A percentile compares a stretch with the other conserved stretches of the same genome.
Evolutionary conservation across 2,113 vertebrate genomes (phyloP).

Genomic region (Equus quagga): DNA sequence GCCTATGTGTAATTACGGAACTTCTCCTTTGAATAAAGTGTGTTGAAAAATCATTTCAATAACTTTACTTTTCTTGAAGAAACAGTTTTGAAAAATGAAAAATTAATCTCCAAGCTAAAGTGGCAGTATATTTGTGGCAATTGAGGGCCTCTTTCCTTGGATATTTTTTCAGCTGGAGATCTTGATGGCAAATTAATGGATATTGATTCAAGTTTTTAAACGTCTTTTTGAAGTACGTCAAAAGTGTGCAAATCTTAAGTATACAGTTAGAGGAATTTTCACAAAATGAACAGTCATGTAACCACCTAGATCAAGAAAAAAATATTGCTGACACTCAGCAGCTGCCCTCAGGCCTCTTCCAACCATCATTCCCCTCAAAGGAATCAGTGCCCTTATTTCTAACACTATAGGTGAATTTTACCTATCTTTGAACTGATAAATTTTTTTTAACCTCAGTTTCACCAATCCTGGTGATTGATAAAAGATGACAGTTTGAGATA

Average conservation of each 20-base stretch:
- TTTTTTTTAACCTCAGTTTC: not conserved
- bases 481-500: not conserved
- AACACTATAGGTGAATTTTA: not conserved
- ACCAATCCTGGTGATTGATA: not conserved
- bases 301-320: not conserved
- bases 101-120: not conserved
- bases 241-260: not conserved
- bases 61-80: not conserved
- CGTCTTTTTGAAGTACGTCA: not conserved
- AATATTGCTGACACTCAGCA: not conserved
- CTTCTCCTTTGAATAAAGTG: not conserved
- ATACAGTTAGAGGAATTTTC: not conserved
- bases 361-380: not conserved
- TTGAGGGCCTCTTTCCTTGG: not conserved
- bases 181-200: not conserved
- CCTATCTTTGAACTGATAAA: not conserved
- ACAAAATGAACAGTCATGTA: not conserved
- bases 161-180: not conserved
- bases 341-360: rapidly evolving
- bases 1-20: not conserved
- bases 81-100: not conserved
- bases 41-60: not conserved
- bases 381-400: not conserved
- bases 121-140: not conserved
- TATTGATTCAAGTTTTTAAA: not conserved